Percentiles rank a stretch among this genome's conserved stretches.
phyloP scores from a whole-genome alignment of 2,888 invertebrate genomes.

The Liodrosophila aerea region DNA sequence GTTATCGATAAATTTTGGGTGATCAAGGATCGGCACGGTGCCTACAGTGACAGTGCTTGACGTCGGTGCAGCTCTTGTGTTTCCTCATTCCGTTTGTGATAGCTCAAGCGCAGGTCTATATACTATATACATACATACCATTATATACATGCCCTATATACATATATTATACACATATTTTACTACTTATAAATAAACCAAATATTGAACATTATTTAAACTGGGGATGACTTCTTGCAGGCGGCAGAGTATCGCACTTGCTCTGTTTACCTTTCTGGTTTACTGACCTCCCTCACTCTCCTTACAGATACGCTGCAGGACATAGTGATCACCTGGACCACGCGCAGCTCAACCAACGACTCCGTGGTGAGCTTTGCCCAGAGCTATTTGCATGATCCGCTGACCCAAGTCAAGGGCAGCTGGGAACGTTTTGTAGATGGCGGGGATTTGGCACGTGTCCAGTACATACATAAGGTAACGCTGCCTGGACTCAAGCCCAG shows the following conservation, averaged over 20 bases:
- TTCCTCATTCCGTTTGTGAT: slow-evolving; percentile 13
- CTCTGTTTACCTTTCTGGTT: too few species aligned
- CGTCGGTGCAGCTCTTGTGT: too few species aligned
- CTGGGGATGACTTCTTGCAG: too few species aligned
- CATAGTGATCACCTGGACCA: slow-evolving; percentile 92
- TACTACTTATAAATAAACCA: too few species aligned
- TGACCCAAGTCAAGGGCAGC: slow-evolving; percentile 84
- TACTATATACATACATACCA: too few species aligned
- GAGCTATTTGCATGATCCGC: slow-evolving; percentile 78
- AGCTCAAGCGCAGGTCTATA: neutral
- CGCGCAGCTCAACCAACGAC: slow-evolving; percentile 86
- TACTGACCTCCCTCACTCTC: neutral
- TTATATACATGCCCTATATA: too few species aligned
- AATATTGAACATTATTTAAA: too few species aligned
- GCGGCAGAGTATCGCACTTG: too few species aligned
- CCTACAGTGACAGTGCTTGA: slow-evolving; percentile 55
- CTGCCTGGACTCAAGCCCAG: slow-evolving; percentile 85
- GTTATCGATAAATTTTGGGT: slow-evolving; percentile 88
- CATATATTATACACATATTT: slow-evolving; percentile 4
- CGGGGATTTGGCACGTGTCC: slow-evolving; percentile 85
- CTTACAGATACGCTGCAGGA: slow-evolving; percentile 85
- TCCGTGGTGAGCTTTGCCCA: slow-evolving; percentile 90
- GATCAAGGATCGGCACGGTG: slow-evolving; percentile 84
- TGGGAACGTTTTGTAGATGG: slow-evolving; percentile 89
- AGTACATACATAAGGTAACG: slow-evolving; percentile 90